phyloP scores from a whole-genome alignment of 1,140 invertebrate species.

The Bombus pascuorum region DNA sequence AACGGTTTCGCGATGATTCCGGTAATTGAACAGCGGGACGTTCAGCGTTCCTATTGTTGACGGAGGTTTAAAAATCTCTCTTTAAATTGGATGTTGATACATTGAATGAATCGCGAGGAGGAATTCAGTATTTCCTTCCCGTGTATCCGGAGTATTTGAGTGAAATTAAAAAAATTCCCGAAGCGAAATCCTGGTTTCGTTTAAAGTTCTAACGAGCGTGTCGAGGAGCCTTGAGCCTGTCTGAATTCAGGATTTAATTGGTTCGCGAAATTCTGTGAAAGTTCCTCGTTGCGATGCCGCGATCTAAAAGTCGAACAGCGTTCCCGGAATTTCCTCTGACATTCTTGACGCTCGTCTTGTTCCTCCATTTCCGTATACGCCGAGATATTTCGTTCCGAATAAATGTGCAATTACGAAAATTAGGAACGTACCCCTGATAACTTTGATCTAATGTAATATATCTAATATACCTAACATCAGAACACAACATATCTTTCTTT shows the following conservation, averaged over 20 bases:
- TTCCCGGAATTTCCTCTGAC: neutral
- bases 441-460: neutral
- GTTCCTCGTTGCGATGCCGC: conserved; percentile 10
- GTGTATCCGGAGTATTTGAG: neutral
- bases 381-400: neutral
- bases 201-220: conserved; percentile 27
- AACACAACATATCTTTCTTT: no score
- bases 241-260: conserved; percentile 30
- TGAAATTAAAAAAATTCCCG: conserved; percentile 20
- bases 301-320: conserved; percentile 12
- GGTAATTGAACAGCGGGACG: neutral
- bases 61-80: neutral
- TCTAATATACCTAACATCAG: no score
- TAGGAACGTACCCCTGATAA: neutral
- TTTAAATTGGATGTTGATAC: conserved; percentile 19
- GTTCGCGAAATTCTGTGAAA: conserved; percentile 28
- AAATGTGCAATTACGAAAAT: conserved; percentile 12
- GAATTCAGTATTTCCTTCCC: neutral
- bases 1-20: neutral
- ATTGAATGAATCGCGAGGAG: neutral
- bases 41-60: conserved; percentile 6
- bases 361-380: neutral
- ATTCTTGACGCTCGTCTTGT: conserved; percentile 29
- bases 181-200: conserved; percentile 14
- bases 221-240: conserved; percentile 16